phyloP scores from a whole-genome alignment of 2,113 vertebrate species.

The Sphaerodactylus townsendi region DNA sequence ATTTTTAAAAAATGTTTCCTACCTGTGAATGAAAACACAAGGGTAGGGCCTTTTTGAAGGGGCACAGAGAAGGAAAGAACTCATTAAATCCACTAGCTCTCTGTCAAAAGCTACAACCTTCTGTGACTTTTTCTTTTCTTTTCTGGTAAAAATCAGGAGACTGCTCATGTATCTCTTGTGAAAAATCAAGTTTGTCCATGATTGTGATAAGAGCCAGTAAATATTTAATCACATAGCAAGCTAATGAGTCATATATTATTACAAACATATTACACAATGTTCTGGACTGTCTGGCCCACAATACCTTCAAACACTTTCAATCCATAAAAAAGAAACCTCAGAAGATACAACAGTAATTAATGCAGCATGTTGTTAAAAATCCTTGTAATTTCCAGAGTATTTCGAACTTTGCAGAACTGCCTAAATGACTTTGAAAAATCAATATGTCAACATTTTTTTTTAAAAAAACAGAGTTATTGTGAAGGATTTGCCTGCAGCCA shows the following conservation, averaged over 20 bases:
- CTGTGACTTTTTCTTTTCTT: neutral
- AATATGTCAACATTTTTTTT: conserved; percentile 12
- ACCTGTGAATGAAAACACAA: neutral
- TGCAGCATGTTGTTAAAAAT: conserved; percentile 30
- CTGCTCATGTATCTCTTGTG: neutral
- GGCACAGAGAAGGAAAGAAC: neutral
- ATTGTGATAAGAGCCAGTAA: conserved; percentile 50
- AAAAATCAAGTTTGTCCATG: conserved; percentile 16
- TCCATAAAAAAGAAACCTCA: conserved; percentile 32
- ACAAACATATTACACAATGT: conserved; percentile 45
- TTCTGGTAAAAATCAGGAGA: neutral
- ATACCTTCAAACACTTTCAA: conserved; percentile 26
- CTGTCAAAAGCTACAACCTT: neutral
- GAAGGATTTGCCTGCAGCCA: neutral
- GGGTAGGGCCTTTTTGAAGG: neutral
- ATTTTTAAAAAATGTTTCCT: no score
- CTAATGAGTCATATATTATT: conserved; percentile 62
- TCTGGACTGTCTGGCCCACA: conserved; percentile 66
- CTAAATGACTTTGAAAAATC: conserved; percentile 13
- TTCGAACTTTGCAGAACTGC: neutral
- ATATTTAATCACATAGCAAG: conserved; percentile 61
- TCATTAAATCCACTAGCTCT: neutral
- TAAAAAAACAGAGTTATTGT: neutral
- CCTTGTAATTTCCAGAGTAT: conserved; percentile 22
- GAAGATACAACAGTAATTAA: conserved; percentile 54